phyloP scores from a whole-genome alignment of 2,797 vertebrate genomes.

The Podarcis siculus region DNA sequence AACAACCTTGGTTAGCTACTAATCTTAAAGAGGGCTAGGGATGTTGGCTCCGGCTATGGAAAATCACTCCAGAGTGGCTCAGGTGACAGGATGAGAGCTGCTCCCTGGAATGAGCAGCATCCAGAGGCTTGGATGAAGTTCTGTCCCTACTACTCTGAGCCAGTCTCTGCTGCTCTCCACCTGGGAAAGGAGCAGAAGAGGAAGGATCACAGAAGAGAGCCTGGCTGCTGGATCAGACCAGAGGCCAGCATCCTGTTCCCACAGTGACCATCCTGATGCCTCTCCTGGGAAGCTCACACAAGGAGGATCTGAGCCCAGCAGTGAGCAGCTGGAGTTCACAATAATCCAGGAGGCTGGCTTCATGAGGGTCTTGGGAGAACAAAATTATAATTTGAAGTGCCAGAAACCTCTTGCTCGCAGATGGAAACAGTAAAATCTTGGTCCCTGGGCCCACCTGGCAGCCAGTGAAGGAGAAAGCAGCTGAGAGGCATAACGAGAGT shows the following conservation, averaged over 20 bases:
- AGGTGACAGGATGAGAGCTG: background rate
- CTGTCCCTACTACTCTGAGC: background rate
- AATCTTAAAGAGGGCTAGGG: background rate
- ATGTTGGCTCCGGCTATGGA: background rate
- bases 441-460: background rate
- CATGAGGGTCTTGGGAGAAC: background rate
- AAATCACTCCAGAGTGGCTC: too few relatives aligned
- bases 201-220: too few relatives aligned
- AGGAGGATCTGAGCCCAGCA: background rate
- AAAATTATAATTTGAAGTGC: background rate
- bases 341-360: background rate
- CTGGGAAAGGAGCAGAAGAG: background rate
- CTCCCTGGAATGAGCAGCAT: background rate
- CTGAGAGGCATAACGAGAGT: background rate
- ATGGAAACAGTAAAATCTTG: background rate
- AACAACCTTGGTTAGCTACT: background rate
- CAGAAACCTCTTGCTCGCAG: too few relatives aligned
- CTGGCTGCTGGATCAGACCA: too few relatives aligned
- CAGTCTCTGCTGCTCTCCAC: too few relatives aligned
- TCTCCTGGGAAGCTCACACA: background rate
- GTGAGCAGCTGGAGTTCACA: too few relatives aligned
- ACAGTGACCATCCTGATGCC: too few relatives aligned
- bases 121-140: background rate
- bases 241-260: too few relatives aligned
- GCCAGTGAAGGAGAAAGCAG: background rate